Percentiles rank a stretch among this genome's conserved stretches.
phyloP scores from a whole-genome alignment of 2,797 vertebrate species.

The Gallinago solitaria region DNA sequence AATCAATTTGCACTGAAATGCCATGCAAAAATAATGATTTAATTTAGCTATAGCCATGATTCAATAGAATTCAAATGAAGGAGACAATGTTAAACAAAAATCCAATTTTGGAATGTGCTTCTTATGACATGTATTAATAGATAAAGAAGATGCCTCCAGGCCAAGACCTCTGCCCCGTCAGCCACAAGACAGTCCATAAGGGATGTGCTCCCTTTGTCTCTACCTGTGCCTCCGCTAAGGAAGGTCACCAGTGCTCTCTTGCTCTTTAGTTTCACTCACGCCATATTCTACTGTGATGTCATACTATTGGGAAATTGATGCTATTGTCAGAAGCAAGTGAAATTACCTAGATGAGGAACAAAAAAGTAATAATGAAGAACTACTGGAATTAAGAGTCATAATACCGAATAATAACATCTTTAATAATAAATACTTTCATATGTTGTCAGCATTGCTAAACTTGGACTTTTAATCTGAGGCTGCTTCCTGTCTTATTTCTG shows the following conservation, averaged over 20 bases:
- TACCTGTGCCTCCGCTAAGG: not conserved
- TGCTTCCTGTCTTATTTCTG: not conserved
- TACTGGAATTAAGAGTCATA: not conserved
- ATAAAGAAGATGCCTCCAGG: not conserved
- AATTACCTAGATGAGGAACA: not conserved
- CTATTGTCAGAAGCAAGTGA: not conserved
- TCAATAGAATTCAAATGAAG: not conserved
- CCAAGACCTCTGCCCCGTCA: not conserved
- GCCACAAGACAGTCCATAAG: rapidly evolving
- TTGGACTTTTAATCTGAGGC: not conserved
- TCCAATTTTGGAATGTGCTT: not conserved
- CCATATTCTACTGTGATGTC: not conserved
- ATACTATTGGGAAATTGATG: not conserved
- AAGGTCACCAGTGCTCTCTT: not conserved
- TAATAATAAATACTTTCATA: not conserved
- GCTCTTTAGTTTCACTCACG: not conserved
- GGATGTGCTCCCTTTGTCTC: not conserved
- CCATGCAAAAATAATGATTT: not conserved
- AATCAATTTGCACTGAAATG: not conserved
- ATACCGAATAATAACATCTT: not conserved
- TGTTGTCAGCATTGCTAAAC: not conserved
- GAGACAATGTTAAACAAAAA: not conserved
- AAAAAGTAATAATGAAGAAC: not conserved
- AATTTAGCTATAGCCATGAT: not conserved
- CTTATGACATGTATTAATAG: not conserved